phyloP scores from a whole-genome alignment of 2,888 invertebrate species.

The Thera britannica region DNA sequence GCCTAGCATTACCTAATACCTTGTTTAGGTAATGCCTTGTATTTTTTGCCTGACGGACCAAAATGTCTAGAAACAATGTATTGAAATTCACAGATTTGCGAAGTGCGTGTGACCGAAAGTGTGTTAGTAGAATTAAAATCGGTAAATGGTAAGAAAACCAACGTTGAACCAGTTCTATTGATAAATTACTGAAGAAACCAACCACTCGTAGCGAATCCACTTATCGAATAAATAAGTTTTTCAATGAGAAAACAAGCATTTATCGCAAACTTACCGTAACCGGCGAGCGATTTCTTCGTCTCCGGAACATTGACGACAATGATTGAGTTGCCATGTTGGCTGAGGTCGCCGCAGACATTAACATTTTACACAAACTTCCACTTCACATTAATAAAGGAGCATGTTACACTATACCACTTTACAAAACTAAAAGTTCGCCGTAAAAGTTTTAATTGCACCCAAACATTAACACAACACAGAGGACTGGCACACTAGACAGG shows the following conservation, averaged over 20 bases:
- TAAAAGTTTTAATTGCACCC: conserved; percentile 27
- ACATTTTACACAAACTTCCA: conserved; percentile 57
- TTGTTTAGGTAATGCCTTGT: background rate
- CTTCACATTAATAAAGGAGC: conserved; percentile 45
- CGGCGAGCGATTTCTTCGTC: conserved; percentile 57
- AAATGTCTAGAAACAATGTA: background rate
- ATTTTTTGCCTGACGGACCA: background rate
- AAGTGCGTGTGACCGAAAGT: background rate
- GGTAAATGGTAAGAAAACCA: background rate
- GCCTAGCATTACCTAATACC: too few relatives aligned
- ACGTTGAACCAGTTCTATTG: conserved; percentile 2
- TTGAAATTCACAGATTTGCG: background rate
- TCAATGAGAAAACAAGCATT: conserved; percentile 13
- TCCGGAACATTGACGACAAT: conserved; percentile 70
- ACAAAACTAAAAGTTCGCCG: conserved; percentile 10
- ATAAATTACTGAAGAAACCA: conserved; percentile 5
- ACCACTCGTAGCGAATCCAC: conserved; percentile 13
- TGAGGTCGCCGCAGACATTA: conserved; percentile 62
- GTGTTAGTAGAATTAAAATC: background rate
- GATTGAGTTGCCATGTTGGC: conserved; percentile 65
- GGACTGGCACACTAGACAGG: conserved; percentile 32
- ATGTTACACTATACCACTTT: conserved; percentile 22
- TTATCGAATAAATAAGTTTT: conserved; percentile 13
- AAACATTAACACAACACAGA: conserved; percentile 31
- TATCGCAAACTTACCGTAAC: conserved; percentile 56